phyloP scores from a whole-genome alignment of 2,113 vertebrate genomes.

The Carassius auratus region DNA sequence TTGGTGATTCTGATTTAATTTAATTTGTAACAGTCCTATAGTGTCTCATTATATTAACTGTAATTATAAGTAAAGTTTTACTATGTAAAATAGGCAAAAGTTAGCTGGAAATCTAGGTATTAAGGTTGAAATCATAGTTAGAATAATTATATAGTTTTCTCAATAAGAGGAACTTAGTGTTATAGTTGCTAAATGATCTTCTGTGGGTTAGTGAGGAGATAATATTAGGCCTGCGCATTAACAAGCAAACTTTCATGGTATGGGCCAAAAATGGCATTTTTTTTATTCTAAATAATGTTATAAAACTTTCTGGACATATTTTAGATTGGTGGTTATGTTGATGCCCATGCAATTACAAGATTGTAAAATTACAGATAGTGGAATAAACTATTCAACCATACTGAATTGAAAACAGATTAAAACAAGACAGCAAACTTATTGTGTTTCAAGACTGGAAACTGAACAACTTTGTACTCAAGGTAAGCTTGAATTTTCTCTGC shows the following conservation, averaged over 20 bases:
- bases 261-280: not conserved
- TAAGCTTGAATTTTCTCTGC: not conserved
- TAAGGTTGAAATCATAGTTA: not conserved
- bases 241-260: not conserved
- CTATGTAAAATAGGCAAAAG: too few species aligned
- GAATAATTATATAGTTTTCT: not conserved
- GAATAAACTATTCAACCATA: not conserved
- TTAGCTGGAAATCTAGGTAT: not conserved
- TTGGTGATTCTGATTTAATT: too few species aligned
- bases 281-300: not conserved
- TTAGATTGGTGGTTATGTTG: not conserved
- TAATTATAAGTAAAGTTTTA: too few species aligned
- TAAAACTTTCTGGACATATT: not conserved
- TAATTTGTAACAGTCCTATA: too few species aligned
- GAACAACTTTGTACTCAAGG: not conserved
- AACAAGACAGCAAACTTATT: not conserved
- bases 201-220: not conserved
- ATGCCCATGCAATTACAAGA: not conserved
- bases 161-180: not conserved
- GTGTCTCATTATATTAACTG: too few species aligned
- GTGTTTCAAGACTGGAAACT: not conserved
- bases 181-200: not conserved
- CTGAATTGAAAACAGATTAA: not conserved
- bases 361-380: not conserved
- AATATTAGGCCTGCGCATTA: too few species aligned